phyloP scores from a whole-genome alignment of 2,888 invertebrate genomes.

The Fragum fragum region DNA sequence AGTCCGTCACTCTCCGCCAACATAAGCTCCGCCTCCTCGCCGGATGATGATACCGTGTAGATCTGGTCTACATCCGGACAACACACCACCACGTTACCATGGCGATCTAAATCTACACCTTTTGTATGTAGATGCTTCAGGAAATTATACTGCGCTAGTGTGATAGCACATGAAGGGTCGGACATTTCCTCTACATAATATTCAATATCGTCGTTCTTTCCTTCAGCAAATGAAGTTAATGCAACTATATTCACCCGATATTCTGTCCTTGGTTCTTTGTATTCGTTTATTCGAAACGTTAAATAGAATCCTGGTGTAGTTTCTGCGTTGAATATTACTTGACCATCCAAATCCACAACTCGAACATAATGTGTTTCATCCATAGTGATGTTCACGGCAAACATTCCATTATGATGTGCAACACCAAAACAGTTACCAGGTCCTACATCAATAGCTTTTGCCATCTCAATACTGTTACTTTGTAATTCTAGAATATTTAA shows the following conservation, averaged over 20 bases:
- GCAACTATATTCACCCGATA: conserved; percentile 25
- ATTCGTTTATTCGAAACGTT: background rate
- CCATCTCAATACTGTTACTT: conserved; percentile 32
- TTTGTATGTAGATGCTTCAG: conserved; percentile 51
- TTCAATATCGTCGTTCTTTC: conserved; percentile 30
- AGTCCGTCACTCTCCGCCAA: conserved; percentile 60
- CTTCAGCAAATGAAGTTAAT: conserved; percentile 44
- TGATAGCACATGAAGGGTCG: background rate
- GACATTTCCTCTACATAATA: conserved; percentile 23
- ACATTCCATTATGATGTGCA: conserved; percentile 40
- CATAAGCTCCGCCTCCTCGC: conserved; percentile 49
- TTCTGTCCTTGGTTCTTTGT: background rate
- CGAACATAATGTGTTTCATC: conserved; percentile 36
- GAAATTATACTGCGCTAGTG: conserved; percentile 49
- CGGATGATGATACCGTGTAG: conserved; percentile 48
- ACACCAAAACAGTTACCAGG: conserved; percentile 55
- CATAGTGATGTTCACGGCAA: conserved; percentile 45
- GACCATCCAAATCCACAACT: conserved; percentile 47
- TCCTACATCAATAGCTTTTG: conserved; percentile 39
- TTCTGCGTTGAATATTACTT: conserved; percentile 41
- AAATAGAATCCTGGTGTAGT: conserved; percentile 42
- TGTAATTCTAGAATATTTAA: conserved; percentile 42
- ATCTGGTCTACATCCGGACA: conserved; percentile 60
- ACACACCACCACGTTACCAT: conserved; percentile 51
- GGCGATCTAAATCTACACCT: conserved; percentile 45